Conservation (phyloP, 2,113 vertebrate species). For the Hyperopisus bebe region DNA sequence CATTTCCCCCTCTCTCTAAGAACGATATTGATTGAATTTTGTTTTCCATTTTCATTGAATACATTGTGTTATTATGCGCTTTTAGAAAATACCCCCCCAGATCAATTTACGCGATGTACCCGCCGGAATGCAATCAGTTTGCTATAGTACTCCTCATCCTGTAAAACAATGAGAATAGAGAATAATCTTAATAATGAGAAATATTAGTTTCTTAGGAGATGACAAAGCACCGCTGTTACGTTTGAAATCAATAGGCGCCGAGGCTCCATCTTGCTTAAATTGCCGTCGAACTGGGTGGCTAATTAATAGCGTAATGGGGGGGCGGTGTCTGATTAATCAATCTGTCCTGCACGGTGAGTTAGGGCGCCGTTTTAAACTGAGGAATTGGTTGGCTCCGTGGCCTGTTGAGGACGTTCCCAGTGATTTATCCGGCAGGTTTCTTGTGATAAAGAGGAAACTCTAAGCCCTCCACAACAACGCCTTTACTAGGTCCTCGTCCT, state of each 20-base stretch:
- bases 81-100: not conserved
- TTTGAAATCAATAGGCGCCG: not conserved
- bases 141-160: slow-evolving; percentile 13
- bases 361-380: not conserved
- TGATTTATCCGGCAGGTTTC: not conserved
- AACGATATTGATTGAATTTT: slow-evolving; percentile 22
- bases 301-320: not conserved
- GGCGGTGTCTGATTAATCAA: not conserved
- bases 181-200: slow-evolving; percentile 15
- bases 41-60: slow-evolving; percentile 18
- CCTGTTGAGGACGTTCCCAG: not conserved
- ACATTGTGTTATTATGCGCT: slow-evolving; percentile 12
- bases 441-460: not conserved
- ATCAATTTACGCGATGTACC: slow-evolving; percentile 20
- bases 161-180: not conserved
- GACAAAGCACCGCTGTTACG: slow-evolving; percentile 8
- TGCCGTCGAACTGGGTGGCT: not conserved
- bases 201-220: slow-evolving; percentile 18
- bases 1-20: not conserved
- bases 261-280: not conserved
- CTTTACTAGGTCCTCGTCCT: not conserved
- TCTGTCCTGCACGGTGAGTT: not conserved
- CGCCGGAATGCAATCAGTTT: slow-evolving; percentile 18
- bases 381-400: not conserved
- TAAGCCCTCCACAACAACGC: not conserved